Evolutionary conservation across 2,113 vertebrate species (phyloP).

Genomic region (Clupea harengus): DNA sequence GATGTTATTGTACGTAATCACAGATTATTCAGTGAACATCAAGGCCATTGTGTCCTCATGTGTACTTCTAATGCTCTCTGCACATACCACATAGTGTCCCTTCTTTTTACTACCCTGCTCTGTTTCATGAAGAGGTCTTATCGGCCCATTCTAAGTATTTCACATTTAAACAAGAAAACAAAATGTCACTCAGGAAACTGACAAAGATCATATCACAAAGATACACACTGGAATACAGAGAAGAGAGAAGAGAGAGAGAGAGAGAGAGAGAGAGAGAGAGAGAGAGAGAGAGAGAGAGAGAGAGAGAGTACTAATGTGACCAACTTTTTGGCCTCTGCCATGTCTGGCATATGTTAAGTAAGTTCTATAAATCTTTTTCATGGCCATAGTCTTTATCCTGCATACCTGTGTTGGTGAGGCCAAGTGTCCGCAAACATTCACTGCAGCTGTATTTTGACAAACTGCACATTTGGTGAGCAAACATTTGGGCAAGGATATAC

Average conservation of each 20-base stretch:
- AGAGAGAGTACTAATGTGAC: background rate
- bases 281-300: background rate
- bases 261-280: too few species aligned
- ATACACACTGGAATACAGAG: background rate
- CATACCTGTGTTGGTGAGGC: background rate
- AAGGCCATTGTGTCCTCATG: background rate
- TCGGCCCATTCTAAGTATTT: too few species aligned
- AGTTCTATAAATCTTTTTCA: background rate
- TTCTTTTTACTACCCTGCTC: background rate
- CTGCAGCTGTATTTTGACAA: constrained; percentile 41
- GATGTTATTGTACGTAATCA: background rate
- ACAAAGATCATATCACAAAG: background rate
- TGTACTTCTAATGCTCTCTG: background rate
- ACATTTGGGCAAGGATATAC: constrained; percentile 45
- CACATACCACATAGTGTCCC: background rate
- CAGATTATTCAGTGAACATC: background rate
- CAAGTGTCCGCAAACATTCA: background rate
- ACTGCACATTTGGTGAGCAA: constrained; percentile 49
- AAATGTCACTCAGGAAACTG: too few species aligned
- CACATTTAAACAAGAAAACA: too few species aligned
- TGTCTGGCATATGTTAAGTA: background rate
- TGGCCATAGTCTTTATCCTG: background rate
- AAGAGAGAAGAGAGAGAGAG: background rate
- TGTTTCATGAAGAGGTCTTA: too few species aligned
- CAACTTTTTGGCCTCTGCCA: background rate